Conservation (phyloP, 2,113 vertebrate genomes). For the Tragelaphus buxtoni region DNA sequence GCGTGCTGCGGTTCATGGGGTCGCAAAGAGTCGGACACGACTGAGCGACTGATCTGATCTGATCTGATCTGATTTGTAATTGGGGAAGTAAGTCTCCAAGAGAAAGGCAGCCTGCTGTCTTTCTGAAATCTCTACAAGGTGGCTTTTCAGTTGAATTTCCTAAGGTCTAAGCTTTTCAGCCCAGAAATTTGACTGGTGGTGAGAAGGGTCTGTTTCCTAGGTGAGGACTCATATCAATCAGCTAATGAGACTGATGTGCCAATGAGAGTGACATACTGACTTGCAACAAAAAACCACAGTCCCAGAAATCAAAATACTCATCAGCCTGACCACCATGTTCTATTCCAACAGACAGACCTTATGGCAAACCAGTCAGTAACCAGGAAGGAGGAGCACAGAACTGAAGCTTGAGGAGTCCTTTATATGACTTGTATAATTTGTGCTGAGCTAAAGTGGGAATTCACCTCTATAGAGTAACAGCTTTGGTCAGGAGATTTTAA, state of each 20-base stretch:
- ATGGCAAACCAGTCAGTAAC: neutral
- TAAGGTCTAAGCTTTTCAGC: neutral
- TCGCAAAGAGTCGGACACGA: too few species aligned
- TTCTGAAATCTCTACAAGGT: neutral
- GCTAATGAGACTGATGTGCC: neutral
- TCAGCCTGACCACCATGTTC: neutral
- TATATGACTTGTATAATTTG: neutral
- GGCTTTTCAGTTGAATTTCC: neutral
- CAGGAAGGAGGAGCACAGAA: neutral
- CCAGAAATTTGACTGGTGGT: neutral
- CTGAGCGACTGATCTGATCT: too few species aligned
- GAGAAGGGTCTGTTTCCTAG: neutral
- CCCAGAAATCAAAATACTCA: neutral
- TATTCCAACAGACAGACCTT: neutral
- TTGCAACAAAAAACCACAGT: neutral
- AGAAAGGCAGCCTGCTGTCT: neutral
- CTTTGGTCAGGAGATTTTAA: neutral
- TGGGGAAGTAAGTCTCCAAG: neutral
- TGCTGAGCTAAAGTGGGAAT: neutral
- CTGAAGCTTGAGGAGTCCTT: neutral
- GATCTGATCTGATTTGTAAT: too few species aligned
- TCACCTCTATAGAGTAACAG: neutral
- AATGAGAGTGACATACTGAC: neutral
- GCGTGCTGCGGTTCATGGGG: too few species aligned
- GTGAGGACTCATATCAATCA: neutral